These are phyloP conservation scores for Otus scops DNA, from an alignment of 2,797 vertebrate species.

Conservation along the genomic window DNA sequence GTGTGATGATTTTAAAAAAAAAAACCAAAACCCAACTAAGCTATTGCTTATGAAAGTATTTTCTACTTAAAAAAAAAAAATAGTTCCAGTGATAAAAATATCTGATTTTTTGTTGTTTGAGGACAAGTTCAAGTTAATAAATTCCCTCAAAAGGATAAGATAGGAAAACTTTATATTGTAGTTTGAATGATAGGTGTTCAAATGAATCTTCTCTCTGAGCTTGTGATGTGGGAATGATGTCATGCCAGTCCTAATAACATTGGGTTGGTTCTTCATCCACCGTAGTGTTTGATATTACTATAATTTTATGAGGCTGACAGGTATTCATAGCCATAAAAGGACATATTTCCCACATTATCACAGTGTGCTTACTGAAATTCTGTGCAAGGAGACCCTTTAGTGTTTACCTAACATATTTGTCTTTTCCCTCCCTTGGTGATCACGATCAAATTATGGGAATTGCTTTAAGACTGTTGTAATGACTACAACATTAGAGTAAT, in stretches of 20 bases:
- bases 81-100: background rate
- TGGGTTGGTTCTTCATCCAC: background rate
- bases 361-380: background rate
- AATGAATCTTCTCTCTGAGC: background rate
- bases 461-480: background rate
- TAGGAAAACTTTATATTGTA: background rate
- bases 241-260: background rate
- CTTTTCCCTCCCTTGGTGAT: background rate
- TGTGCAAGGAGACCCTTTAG: background rate
- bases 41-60: background rate
- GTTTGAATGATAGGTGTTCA: background rate
- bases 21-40: background rate
- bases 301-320: background rate
- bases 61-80: background rate
- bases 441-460: background rate
- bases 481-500: background rate
- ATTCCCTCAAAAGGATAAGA: background rate
- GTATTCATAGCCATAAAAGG: background rate
- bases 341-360: background rate
- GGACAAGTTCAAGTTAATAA: background rate
- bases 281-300: background rate
- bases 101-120: background rate
- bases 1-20: background rate
- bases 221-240: background rate
- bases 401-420: background rate